These are phyloP conservation scores for Apis dorsata DNA, from an alignment of 1,140 invertebrate species.

Conservation along the genomic window DNA sequence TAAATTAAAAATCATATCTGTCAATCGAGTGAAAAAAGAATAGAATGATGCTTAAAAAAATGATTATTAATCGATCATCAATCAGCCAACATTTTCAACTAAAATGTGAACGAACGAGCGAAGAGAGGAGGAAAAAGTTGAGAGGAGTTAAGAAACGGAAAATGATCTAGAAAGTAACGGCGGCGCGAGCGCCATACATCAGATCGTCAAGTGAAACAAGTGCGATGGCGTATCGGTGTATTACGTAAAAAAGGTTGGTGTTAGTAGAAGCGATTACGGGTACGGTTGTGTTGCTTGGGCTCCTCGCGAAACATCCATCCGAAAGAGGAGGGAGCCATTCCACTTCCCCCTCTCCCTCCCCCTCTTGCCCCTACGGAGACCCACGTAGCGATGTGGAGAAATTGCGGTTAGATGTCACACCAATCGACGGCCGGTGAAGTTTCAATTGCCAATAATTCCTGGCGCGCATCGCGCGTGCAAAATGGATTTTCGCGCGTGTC, in stretches of 20 bases:
- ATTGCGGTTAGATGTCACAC: constrained; percentile 25
- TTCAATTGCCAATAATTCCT: constrained; percentile 41
- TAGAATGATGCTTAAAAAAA: too few species aligned
- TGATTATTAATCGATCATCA: too few species aligned
- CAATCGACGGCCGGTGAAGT: constrained; percentile 2
- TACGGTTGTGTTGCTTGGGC: neutral
- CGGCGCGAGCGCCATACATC: neutral
- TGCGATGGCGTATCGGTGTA: neutral
- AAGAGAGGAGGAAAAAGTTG: too few species aligned
- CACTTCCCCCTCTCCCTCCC: neutral
- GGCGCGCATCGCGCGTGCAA: neutral
- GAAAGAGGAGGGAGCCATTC: neutral
- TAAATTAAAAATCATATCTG: too few species aligned
- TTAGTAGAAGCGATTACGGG: constrained; percentile 27
- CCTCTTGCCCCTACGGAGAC: constrained; percentile 12
- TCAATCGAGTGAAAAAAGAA: too few species aligned
- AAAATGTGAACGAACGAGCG: too few species aligned
- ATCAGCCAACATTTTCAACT: too few species aligned
- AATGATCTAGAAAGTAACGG: constrained; percentile 27
- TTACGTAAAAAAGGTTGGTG: constrained; percentile 8
- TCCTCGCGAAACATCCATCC: constrained; percentile 20
- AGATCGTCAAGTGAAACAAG: constrained; percentile 9
- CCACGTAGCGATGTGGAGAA: neutral
- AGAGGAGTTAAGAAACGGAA: neutral
- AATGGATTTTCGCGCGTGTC: constrained; percentile 34